These are phyloP conservation scores for Scaptomyza pallida DNA, from an alignment of 1,140 invertebrate species.

Conservation along the genomic window DNA sequence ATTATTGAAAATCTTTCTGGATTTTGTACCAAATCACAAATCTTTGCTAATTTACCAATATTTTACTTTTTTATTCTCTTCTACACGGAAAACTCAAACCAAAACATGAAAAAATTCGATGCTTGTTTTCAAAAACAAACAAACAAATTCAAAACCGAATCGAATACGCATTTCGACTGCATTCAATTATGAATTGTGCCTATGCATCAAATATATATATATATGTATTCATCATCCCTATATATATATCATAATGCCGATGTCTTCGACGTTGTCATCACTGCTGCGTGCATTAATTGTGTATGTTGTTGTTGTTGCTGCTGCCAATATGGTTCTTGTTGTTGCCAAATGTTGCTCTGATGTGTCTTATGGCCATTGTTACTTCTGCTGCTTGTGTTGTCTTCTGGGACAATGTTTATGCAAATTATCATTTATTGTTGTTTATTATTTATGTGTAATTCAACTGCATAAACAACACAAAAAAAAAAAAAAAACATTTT, in stretches of 20 bases:
- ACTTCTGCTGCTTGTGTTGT: constrained; percentile 44
- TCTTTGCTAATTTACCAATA: constrained; percentile 76
- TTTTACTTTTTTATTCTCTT: constrained; percentile 81
- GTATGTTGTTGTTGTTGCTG: constrained; percentile 52
- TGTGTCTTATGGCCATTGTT: constrained; percentile 17
- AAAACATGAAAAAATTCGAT: constrained; percentile 63
- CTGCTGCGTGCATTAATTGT: constrained; percentile 46
- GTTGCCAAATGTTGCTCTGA: constrained; percentile 30
- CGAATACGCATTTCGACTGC: constrained; percentile 58
- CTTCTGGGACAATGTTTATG: constrained; percentile 50
- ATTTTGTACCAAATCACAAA: constrained; percentile 51
- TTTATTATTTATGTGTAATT: constrained; percentile 34
- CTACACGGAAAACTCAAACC: constrained; percentile 68
- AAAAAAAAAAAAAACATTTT: constrained; percentile 10
- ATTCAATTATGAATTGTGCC: constrained; percentile 34
- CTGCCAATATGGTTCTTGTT: constrained; percentile 37
- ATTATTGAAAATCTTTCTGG: constrained; percentile 48
- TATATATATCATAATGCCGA: constrained; percentile 30
- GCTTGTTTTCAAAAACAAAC: constrained; percentile 57
- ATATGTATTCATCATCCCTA: constrained; percentile 11
- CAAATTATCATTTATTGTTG: constrained; percentile 42
- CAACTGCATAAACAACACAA: constrained; percentile 30
- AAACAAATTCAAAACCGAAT: constrained; percentile 55
- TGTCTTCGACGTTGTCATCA: constrained; percentile 44
- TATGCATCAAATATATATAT: constrained; percentile 30